Conservation (phyloP, 2,888 invertebrate genomes). For the Eupithecia centaureata region DNA sequence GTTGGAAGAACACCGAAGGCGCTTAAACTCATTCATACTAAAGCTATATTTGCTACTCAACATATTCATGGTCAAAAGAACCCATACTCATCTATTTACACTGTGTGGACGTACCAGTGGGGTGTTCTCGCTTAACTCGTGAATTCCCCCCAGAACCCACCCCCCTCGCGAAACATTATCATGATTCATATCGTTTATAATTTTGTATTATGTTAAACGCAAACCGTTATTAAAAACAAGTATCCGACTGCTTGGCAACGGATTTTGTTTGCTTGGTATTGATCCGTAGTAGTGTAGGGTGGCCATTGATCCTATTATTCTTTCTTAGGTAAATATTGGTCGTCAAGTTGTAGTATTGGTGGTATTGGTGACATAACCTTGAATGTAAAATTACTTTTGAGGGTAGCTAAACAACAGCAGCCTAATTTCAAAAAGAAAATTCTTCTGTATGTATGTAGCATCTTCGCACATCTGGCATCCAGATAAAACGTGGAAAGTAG, state of each 20-base stretch:
- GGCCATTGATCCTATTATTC: slow-evolving; percentile 18
- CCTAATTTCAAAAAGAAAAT: too few relatives aligned
- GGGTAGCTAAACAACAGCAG: too few relatives aligned
- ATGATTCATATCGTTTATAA: slow-evolving; percentile 84
- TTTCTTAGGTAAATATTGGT: neutral
- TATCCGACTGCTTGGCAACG: slow-evolving; percentile 76
- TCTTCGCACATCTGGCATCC: too few relatives aligned
- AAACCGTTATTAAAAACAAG: slow-evolving; percentile 80
- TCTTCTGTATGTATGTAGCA: too few relatives aligned
- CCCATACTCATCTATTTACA: slow-evolving; percentile 2
- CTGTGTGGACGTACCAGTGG: slow-evolving; percentile 50
- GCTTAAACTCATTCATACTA: too few relatives aligned
- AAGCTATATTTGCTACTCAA: too few relatives aligned
- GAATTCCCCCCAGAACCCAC: slow-evolving; percentile 75
- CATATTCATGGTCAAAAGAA: too few relatives aligned
- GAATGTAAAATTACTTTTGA: too few relatives aligned
- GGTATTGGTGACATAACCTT: neutral
- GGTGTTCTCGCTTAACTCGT: slow-evolving; percentile 66
- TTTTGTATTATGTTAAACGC: slow-evolving; percentile 82
- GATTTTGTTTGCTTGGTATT: slow-evolving; percentile 77
- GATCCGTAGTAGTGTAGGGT: slow-evolving; percentile 62
- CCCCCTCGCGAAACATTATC: slow-evolving; percentile 78
- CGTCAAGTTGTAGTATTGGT: neutral
- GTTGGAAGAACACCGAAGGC: too few relatives aligned
- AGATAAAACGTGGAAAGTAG: too few relatives aligned